Base-by-base conservation (phyloP, 2,888 invertebrate genomes). In the Brachypalpus laphriformis region DNA sequence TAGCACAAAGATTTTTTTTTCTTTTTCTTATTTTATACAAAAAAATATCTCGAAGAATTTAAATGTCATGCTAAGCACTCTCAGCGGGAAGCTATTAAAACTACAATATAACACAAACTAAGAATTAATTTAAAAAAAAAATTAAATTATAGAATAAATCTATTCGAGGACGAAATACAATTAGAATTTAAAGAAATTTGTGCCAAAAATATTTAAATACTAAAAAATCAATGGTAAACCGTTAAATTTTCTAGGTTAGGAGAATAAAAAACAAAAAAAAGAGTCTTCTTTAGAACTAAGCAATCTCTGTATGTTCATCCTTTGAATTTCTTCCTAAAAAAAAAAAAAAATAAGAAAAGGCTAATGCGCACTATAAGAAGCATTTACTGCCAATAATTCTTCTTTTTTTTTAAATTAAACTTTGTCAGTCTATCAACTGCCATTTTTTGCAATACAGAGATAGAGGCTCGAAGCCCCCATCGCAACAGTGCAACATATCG, bases 191-290 rank as follows among this genome's bases (percentile, higher is more conserved):
- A 75, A 70, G 85, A 76, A 85, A 85, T 70, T 81, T 85, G 85
- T 85, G 85, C 85, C 85, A 85, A 85, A 85, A 85, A 85, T 85
- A 85, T 85, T 85, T 85, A 85, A 82, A 57, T 81, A 74, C 78
- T 28, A 68, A 18, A 34, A 74, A 68, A 18, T 28, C 5, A 57
- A 71, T 54, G 42, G 51, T 63, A 77, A 63, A 65, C 63, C 28
- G 59, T 85, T 85, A 81, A 71, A 76, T 59, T 66, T 74, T 76
- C 51, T 54, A 82, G 82, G 77, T 74, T 77, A 82, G 82, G 56
- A 70, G 11, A 34, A 34, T 34, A 65, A 14, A 63, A 57, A 25
- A 25, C 25, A 63, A 25, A 63, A 57, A 25, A 25, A 2, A 63
- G 20, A 47, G 16, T 57, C 37, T 57, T 57, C 37, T 37, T 57